Evolutionary conservation across 2,797 vertebrate species (phyloP).

Genomic region (Coregonus suidteri): DNA sequence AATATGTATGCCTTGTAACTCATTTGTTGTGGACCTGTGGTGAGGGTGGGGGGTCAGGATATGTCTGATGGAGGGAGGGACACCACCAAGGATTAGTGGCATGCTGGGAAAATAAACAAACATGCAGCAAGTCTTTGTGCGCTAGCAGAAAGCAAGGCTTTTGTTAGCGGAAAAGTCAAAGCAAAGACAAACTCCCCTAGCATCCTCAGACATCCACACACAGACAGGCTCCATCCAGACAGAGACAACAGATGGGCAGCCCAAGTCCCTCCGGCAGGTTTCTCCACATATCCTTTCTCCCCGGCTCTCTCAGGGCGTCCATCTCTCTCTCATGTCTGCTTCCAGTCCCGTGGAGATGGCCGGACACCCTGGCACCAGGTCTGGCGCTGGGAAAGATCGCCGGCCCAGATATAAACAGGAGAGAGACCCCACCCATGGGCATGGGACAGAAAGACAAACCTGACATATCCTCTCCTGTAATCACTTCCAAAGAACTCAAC

Average conservation of each 20-base stretch:
- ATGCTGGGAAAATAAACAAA: conserved; percentile 71
- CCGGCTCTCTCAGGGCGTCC: conserved; percentile 60
- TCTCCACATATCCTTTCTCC: conserved; percentile 80
- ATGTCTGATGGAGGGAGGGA: conserved; percentile 46
- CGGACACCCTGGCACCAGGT: conserved; percentile 89
- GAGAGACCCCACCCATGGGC: conserved; percentile 77
- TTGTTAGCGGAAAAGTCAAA: conserved; percentile 7
- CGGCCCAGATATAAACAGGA: conserved; percentile 76
- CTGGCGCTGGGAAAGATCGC: conserved; percentile 82
- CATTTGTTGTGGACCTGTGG: conserved; percentile 34
- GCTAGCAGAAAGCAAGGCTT: conserved; percentile 2
- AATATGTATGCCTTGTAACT: background rate
- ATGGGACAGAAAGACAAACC: conserved; percentile 23
- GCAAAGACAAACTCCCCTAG: conserved; percentile 3
- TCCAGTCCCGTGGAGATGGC: conserved; percentile 53
- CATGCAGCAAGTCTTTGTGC: conserved; percentile 21
- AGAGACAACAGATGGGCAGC: conserved; percentile 66
- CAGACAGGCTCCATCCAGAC: conserved; percentile 64
- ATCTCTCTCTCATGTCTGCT: conserved; percentile 59
- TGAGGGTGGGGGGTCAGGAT: conserved; percentile 47
- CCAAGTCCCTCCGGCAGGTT: conserved; percentile 65
- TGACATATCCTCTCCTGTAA: conserved; percentile 59
- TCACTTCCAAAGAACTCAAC: conserved; percentile 25
- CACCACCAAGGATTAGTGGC: conserved; percentile 4
- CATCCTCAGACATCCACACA: conserved; percentile 1